phyloP scores from a whole-genome alignment of 2,797 vertebrate genomes.

The Antrozous pallidus region DNA sequence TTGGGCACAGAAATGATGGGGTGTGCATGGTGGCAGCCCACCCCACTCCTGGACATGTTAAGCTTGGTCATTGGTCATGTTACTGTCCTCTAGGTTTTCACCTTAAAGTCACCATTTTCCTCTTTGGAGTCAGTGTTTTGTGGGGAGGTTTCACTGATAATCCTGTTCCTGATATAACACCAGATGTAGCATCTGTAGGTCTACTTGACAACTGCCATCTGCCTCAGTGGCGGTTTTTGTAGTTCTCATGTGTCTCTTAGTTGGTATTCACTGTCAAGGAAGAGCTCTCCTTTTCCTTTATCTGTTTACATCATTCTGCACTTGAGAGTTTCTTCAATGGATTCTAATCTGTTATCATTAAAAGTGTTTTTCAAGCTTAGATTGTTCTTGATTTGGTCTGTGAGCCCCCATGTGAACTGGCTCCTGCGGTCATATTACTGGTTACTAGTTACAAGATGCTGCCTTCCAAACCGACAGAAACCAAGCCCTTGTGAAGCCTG shows the following conservation, averaged over 20 bases:
- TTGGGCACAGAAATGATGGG: neutral
- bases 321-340: neutral
- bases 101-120: neutral
- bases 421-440: neutral
- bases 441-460: neutral
- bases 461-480: neutral
- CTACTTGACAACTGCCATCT: neutral
- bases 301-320: neutral
- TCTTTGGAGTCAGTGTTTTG: neutral
- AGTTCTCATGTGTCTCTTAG: neutral
- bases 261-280: neutral
- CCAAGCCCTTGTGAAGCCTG: neutral
- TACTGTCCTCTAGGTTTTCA: neutral
- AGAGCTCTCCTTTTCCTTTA: neutral
- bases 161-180: neutral
- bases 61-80: neutral
- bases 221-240: neutral
- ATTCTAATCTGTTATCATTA: neutral
- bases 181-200: neutral
- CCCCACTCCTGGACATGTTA: neutral
- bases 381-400: neutral
- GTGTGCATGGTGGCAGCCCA: accelerated
- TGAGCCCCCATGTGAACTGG: neutral
- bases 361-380: neutral
- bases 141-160: neutral